Base-by-base conservation (phyloP, 30 jellyfish, hydroid and myxozoan genomes). In the Mastigias papua region DNA sequence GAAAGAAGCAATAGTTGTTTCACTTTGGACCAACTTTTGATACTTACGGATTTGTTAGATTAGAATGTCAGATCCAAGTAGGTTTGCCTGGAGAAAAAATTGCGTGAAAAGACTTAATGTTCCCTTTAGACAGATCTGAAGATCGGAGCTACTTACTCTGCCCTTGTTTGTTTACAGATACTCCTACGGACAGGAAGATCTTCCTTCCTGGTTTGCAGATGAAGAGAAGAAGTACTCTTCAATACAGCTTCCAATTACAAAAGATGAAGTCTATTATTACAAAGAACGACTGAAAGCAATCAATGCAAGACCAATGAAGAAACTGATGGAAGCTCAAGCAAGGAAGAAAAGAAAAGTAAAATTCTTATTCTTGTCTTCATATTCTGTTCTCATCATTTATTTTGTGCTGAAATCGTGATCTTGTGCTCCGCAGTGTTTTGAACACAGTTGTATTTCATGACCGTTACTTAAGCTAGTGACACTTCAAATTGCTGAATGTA, bases 171-270 rank as follows among this genome's bases (percentile, higher is more conserved):
- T 28, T 58, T 35, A 1, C 81, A 95, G 99, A 69, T 91, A 90
- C 73, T 78, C 97, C 17, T 90, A 34, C 61, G 97, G 97, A 26
- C 90, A 85, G 33, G 97, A 91, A 42, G 90, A 83, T 35, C 93
- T 96, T 65, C 99, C 99, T 34, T 32, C 89, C 34, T 96, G 99
- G 99, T 96, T 96, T 83, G 90, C 86, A 34, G 98, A 92, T 32
- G 99, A 96, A 29, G 99, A 96, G 85, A 97, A 96, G 71, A 90
- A 88, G 37, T 97, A 92, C 65, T 88, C 98, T 7, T 48, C 85
- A 46, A 88, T 97, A 15, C 97, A 91, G 31, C 69, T 96, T 26
- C 99, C 99, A 6, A 91, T 96, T 13, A 87, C 99, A 33, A 77
- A 74, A 25, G 98, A 96, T 29, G 99, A 96, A 42, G 98, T 96